Evolutionary conservation across 2,888 invertebrate species (phyloP), one percentile per base, ranked within the genome.

Genomic region (Aphidoletes aphidimyza): DNA sequence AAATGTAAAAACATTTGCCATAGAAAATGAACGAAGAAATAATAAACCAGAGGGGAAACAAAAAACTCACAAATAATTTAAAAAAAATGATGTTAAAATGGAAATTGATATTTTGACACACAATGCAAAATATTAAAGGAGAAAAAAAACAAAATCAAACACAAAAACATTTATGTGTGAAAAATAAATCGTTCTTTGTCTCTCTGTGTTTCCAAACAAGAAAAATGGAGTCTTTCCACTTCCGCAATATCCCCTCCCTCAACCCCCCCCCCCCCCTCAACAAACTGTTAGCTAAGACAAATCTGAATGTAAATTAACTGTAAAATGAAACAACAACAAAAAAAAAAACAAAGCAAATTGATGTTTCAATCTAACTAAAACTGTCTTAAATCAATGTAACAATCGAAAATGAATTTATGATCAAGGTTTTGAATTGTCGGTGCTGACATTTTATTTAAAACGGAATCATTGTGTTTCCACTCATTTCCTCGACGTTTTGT

Each of bases 211-310:
- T 69, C 69, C 69, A 69, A 30, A 17, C 30, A 30, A 30, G 30
- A 1, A 69, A 30, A 69, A 69, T 30, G 14, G n/a, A 69, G 69
- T 69, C 69, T 69, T 30, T 69, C 34, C 69, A 69, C 17, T 30
- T 69, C 69, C 26, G 34, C 69, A 69, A 69, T 69, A 69, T 69
- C 30, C 54, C 54, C 69, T n/a, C n/a, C n/a, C n/a, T n/a, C n/a
- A n/a, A n/a, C n/a, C n/a, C n/a, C n/a, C n/a, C n/a, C n/a, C n/a
- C n/a, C n/a, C n/a, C n/a, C n/a, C n/a, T n/a, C n/a, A n/a, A n/a
- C 69, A 69, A 69, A 30, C 30, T 69, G 69, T 69, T 69, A 69
- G 5, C 69, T 69, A 69, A 69, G 69, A 69, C 30, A 69, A 69
- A 69, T 30, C 14, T 69, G 69, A 69, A n/a, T 69, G 69, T 69